A percentile compares a stretch with the other conserved stretches of the same genome.
These are phyloP conservation scores for Diploptera punctata DNA, from an alignment of 2,888 invertebrate species.

Conservation along the genomic window DNA sequence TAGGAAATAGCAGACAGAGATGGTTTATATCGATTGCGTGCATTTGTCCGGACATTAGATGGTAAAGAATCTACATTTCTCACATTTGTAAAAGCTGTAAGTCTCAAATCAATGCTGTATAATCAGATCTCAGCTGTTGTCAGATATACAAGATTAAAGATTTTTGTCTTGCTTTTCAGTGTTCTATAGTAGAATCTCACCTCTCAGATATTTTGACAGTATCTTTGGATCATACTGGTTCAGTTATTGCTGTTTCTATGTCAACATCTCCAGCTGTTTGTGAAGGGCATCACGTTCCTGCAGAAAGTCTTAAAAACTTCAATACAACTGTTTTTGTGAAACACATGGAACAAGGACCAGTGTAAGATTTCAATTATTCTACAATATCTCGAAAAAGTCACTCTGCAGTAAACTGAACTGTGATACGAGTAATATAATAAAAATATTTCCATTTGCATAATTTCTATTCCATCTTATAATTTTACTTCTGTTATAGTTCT, in stretches of 20 bases:
- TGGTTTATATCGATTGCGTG: constrained; percentile 77
- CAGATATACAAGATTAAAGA: not conserved
- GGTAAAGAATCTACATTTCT: constrained; percentile 71
- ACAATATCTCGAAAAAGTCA: no score
- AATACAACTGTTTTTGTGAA: constrained; percentile 81
- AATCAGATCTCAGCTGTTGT: not conserved
- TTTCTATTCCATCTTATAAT: no score
- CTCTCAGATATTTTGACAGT: constrained; percentile 80
- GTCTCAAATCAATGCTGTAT: not conserved
- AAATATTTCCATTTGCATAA: no score
- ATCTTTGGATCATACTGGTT: constrained; percentile 80
- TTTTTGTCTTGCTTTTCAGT: constrained; percentile 59
- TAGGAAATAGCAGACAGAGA: constrained; percentile 70
- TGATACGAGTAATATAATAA: no score
- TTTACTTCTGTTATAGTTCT: no score
- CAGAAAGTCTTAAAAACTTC: constrained; percentile 61
- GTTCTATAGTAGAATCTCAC: constrained; percentile 75
- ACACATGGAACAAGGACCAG: constrained; percentile 82
- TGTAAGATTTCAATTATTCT: no score
- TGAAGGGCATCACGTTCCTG: constrained; percentile 55
- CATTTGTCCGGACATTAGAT: constrained; percentile 71
- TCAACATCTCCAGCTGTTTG: constrained; percentile 59
- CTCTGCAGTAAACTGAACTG: no score
- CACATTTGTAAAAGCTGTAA: constrained; percentile 81
- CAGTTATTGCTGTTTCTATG: constrained; percentile 73